These are phyloP conservation scores for Choristoneura rosaceana DNA, from an alignment of 2,888 invertebrate species.

Conservation along the genomic window DNA sequence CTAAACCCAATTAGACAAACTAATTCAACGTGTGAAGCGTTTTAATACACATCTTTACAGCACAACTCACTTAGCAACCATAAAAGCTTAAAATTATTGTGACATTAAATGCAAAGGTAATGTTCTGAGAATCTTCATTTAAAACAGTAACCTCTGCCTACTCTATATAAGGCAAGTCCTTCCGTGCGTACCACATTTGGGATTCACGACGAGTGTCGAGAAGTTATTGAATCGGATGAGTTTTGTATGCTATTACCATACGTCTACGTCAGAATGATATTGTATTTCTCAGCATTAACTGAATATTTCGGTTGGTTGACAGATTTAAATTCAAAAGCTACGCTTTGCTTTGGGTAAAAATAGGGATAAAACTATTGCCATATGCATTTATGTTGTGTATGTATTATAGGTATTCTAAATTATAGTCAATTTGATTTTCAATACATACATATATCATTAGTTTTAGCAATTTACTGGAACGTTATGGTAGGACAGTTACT, in stretches of 20 bases:
- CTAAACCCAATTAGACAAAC: conserved; percentile 1
- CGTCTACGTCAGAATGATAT: conserved; percentile 32
- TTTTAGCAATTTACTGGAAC: too few relatives aligned
- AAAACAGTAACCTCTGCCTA: conserved; percentile 52
- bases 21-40: conserved; percentile 17
- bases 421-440: too few relatives aligned
- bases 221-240: conserved; percentile 51
- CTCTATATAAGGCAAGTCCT: conserved; percentile 51
- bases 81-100: not conserved
- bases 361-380: too few relatives aligned
- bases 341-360: too few relatives aligned
- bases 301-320: not conserved
- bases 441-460: too few relatives aligned
- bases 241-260: conserved; percentile 42
- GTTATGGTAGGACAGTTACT: too few relatives aligned
- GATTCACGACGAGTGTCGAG: conserved; percentile 49
- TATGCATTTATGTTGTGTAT: too few relatives aligned
- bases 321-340: too few relatives aligned
- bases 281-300: conserved; percentile 9
- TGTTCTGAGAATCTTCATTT: conserved; percentile 45
- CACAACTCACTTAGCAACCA: conserved; percentile 9
- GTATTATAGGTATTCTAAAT: too few relatives aligned
- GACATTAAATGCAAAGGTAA: conserved; percentile 20
- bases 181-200: conserved; percentile 55
- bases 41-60: conserved; percentile 10